Base-by-base conservation (phyloP, 1,140 invertebrate species). In the Phocides pigmalion region DNA sequence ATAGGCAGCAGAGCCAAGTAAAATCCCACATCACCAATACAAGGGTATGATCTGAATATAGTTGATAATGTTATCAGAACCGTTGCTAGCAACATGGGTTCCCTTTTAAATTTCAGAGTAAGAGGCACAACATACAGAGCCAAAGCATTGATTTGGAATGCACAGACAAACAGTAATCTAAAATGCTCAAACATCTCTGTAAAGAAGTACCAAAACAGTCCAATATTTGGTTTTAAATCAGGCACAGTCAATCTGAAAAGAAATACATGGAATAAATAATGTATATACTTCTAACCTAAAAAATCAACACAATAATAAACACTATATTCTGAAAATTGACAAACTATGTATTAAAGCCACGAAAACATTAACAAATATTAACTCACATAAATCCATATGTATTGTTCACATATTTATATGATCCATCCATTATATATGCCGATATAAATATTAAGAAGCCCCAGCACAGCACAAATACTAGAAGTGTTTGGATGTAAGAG, bases 171-270 rank as follows among this genome's bases (percentile, higher is more conserved):
- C 68, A 99, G 95, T 61, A 95, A 93, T 50, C 97, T 94, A 79
- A 99, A 99, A 89, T 99, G 98, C 77, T 99, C 98, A 94, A 99
- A 99, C 97, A 99, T 99, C 93, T 99, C 98, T 0, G 98, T 99
- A 82, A 99, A 99, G 87, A 99, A 99, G 86, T 99, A 99, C 99
- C 99, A 99, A 87, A 99, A 99, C 0, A 99, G 91, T 2, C 99
- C 99, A 78, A 99, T 97, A 83, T 99, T 99, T 16, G 99, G 99
- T 70, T 97, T 96, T 44, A 99, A 92, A 92, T 99, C 98, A 16
- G 97, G 97, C 15, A 99, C 97, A 44, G 94, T 94, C 54, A 97
- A 93, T 82, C 95, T 96, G 90, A 63, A 93, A 93, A 59, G 14
- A 64, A 58, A 65, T 41, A 50, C 22, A 28, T 16, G 54, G 6